phyloP scores from a whole-genome alignment of 1,140 invertebrate genomes.

The Ditylenchus dipsaci region DNA sequence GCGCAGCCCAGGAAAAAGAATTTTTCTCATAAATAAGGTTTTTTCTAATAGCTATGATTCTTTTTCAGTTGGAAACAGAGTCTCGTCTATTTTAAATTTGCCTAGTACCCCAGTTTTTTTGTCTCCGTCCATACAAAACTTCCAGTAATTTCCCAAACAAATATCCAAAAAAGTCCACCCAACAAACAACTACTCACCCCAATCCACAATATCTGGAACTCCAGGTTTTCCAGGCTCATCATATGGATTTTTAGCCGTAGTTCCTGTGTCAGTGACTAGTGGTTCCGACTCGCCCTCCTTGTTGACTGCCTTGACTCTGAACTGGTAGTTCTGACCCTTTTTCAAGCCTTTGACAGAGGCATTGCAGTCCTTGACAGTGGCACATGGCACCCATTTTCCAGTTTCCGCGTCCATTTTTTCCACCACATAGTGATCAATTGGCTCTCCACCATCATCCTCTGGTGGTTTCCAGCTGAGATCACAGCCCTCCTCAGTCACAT shows the following conservation, averaged over 20 bases:
- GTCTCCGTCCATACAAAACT: too few species aligned
- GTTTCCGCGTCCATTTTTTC: constrained; percentile 78
- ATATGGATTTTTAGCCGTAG: constrained; percentile 92
- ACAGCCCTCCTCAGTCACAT: constrained; percentile 58
- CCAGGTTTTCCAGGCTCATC: constrained; percentile 77
- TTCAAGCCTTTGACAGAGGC: constrained; percentile 81
- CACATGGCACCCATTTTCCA: constrained; percentile 55
- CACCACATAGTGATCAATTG: constrained; percentile 87
- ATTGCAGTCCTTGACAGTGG: constrained; percentile 62
- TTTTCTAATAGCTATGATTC: too few species aligned
- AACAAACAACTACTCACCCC: too few species aligned
- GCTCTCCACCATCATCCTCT: constrained; percentile 75
- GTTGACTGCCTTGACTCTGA: constrained; percentile 90
- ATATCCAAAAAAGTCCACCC: too few species aligned
- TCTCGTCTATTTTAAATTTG: too few species aligned
- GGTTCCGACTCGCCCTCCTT: constrained; percentile 96
- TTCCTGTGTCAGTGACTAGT: constrained; percentile 78
- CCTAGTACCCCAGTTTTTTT: too few species aligned
- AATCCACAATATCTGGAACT: constrained; percentile 72
- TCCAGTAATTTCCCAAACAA: too few species aligned
- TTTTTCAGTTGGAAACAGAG: too few species aligned
- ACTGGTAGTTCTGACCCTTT: constrained; percentile 95
- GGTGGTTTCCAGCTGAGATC: constrained; percentile 61
- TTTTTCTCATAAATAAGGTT: too few species aligned
- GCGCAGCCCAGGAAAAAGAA: too few species aligned